A percentile compares a stretch with the other conserved stretches of the same genome.
These are phyloP conservation scores for Limanda limanda DNA, from an alignment of 2,113 vertebrate species.

Conservation along the genomic window DNA sequence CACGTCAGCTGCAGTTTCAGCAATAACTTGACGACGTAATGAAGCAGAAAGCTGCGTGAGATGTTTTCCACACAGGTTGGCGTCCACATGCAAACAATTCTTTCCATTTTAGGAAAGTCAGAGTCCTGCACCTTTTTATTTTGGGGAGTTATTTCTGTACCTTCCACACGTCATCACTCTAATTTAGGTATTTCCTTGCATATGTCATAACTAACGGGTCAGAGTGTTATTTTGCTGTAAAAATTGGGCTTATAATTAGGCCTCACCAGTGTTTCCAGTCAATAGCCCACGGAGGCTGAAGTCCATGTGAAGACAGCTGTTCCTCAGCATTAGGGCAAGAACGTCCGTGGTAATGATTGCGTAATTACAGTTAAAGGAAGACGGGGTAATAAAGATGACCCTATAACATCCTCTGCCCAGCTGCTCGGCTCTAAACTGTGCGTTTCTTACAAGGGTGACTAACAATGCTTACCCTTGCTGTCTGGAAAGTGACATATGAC, in stretches of 20 bases:
- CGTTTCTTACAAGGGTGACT: slow-evolving; percentile 55
- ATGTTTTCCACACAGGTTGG: neutral
- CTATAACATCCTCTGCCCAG: slow-evolving; percentile 49
- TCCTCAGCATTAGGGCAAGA: slow-evolving; percentile 51
- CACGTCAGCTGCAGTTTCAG: slow-evolving; percentile 36
- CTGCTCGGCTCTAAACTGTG: slow-evolving; percentile 53
- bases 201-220: slow-evolving; percentile 3
- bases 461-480: slow-evolving; percentile 5
- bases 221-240: slow-evolving; percentile 8
- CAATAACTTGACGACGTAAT: slow-evolving; percentile 3
- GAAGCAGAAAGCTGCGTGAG: slow-evolving; percentile 36
- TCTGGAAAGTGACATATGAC: slow-evolving; percentile 34
- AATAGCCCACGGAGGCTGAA: slow-evolving; percentile 35
- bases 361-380: slow-evolving; percentile 73
- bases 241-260: slow-evolving; percentile 55
- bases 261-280: slow-evolving; percentile 17
- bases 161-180: too few relatives aligned
- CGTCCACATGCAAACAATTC: too few relatives aligned
- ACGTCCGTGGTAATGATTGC: slow-evolving; percentile 57
- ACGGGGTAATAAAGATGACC: slow-evolving; percentile 55
- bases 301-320: slow-evolving; percentile 70
- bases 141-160: too few relatives aligned
- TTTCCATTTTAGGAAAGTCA: too few relatives aligned
- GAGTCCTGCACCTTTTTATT: too few relatives aligned
- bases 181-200: neutral